These are phyloP conservation scores for Agapornis canus DNA, from an alignment of 2,797 vertebrate genomes.

Conservation along the genomic window DNA sequence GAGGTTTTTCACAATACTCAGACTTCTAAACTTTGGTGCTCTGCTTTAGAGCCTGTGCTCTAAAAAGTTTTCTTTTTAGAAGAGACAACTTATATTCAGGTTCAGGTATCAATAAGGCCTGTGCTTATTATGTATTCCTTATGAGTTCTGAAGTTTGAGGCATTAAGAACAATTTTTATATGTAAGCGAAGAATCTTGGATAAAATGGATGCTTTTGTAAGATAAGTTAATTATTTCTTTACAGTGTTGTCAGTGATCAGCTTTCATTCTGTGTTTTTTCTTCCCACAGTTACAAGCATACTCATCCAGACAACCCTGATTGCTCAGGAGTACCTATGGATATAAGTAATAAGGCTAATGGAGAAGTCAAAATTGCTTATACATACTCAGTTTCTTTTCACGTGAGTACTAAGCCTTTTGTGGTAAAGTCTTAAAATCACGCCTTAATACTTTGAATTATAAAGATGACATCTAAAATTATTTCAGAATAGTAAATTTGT, in stretches of 20 bases:
- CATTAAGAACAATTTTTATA: not conserved
- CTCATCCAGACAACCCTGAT: slow-evolving; percentile 81
- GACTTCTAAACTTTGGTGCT: not conserved
- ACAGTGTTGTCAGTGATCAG: not conserved
- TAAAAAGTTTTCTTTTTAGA: not conserved
- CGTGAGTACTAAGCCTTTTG: slow-evolving; percentile 67
- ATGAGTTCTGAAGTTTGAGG: not conserved
- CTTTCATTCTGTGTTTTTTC: not conserved
- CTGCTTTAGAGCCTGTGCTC: not conserved
- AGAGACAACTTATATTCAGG: not conserved
- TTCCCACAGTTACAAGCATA: slow-evolving; percentile 84
- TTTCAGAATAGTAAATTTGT: not conserved
- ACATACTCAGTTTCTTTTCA: slow-evolving; percentile 87
- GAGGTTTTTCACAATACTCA: not conserved
- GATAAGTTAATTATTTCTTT: not conserved
- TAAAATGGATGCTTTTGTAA: not conserved
- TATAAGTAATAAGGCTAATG: slow-evolving; percentile 83
- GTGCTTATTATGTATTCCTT: not conserved
- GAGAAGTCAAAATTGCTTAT: slow-evolving; percentile 85
- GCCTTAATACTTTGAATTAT: not conserved
- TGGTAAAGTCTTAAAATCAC: not conserved
- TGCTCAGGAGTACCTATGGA: slow-evolving; percentile 89
- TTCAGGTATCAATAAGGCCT: not conserved
- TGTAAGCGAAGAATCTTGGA: not conserved
- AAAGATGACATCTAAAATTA: not conserved